Evolutionary conservation across 2,797 vertebrate genomes (phyloP), one percentile per base, ranked within the genome.

Genomic region (Myiotriccus ornatus): DNA sequence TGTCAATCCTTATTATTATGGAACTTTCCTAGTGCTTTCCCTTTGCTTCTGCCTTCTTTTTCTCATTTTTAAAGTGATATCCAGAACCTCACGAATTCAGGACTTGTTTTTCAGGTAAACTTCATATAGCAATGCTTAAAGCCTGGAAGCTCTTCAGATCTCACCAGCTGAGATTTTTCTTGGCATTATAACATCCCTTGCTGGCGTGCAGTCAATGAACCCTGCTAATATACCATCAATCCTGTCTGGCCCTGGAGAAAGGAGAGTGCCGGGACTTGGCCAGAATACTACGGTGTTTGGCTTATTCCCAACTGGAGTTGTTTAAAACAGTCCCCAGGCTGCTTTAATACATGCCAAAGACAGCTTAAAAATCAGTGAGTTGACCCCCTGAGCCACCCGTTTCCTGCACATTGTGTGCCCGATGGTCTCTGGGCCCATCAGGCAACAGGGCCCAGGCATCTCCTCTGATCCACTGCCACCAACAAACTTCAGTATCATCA

Each of bases 171-270:
- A 96, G 77, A 94, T 91, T 96, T 94, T 84, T 94, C 67, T 94
- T 96, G 95, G 94, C 91, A 62, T 90, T 67, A 63, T 27, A 94
- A 67, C 74, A 92, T 79, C 63, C 27, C 84, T 94, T 21, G 2
- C 80, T 96, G 95, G 93, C 92, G 85, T 2, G 3, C 18, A 94
- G 77, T 92, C 95, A 96, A 69, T 88, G 92, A 97, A 95, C 89
- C 85, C 89, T 94, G 80, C 89, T 95, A 95, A 94, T 94, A 95
- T 53, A 91, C 85, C 87, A 94, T 94, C 92, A 91, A 93, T 95
- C 59, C 91, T 91, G 63, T 73, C 91, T 95, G 70, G 94, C 95
- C 95, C 70, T 87, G 46, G 85, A 96, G 95, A 91, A 96, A 94
- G 87, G 8, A 91, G 52, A 91, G 91, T 89, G 89, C 77, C 37